phyloP scores from a whole-genome alignment of 2,797 vertebrate species.

The Alcedo atthis region DNA sequence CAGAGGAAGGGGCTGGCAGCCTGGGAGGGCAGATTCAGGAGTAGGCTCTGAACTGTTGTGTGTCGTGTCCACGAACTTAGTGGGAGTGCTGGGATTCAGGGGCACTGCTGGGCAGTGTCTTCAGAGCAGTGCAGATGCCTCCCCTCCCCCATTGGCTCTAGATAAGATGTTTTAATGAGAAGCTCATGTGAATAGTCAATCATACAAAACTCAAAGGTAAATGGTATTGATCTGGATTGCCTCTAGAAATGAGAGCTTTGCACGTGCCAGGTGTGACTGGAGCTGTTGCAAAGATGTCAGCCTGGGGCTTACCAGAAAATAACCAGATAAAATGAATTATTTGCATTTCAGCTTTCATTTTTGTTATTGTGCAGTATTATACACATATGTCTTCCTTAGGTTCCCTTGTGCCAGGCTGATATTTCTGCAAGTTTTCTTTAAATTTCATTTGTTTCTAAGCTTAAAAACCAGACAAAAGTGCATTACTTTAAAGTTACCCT shows the following conservation, averaged over 20 bases:
- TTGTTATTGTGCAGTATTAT: neutral
- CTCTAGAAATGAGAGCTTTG: neutral
- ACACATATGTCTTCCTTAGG: rapidly evolving
- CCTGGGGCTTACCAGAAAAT: neutral
- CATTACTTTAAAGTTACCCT: neutral
- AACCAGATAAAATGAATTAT: neutral
- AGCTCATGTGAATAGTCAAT: neutral
- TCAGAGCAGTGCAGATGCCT: neutral
- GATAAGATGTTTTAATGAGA: neutral
- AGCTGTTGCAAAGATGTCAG: neutral
- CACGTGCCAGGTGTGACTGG: neutral
- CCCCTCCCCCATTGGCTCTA: neutral
- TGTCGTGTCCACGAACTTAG: neutral
- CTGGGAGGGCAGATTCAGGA: neutral
- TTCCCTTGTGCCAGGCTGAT: neutral
- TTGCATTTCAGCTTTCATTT: neutral
- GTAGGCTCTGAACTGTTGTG: rapidly evolving
- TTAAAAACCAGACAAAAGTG: neutral
- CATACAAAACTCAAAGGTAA: neutral
- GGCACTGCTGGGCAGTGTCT: neutral
- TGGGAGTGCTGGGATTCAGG: neutral
- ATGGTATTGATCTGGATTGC: neutral
- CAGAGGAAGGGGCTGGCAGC: neutral
- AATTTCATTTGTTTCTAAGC: neutral
- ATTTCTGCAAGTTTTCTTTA: neutral